Base-by-base conservation (phyloP, 2,888 invertebrate genomes). In the Himalopsyche anomala region DNA sequence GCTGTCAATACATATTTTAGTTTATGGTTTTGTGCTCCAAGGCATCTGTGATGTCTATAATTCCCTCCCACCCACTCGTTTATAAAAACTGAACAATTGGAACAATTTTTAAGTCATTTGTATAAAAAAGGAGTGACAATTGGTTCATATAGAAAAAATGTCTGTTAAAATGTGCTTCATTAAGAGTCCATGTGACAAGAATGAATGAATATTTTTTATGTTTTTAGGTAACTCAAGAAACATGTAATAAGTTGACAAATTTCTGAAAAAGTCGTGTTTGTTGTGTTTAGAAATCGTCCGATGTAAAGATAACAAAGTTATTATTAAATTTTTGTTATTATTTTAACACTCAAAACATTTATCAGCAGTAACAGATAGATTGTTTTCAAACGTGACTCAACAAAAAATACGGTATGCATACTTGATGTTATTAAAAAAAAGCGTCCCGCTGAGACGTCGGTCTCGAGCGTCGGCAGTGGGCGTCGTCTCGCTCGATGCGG, bases 371-470 rank as follows among this genome's bases (percentile, higher is more conserved):
- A 19, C 38, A 74, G 74, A 74, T 74, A 15, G 74, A 74, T 74
- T 74, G 74, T 74, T 74, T 74, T 74, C 74, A 74, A 74, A 74
- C 36, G 38, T 74, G 74, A 74, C 74, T 74, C 74, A 74, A 12
- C 15, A 28, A 28, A 36, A 38, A 74, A 38, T 74, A 74, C 74
- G 36, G 74, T 74, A 36, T 38, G 74, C 74, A 74, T 74, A 74
- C 74, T 74, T 74, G 12, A 36, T 36, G 38, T 28, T 36, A 36
- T 74, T 74, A 74, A 36, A 74, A 74, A n/a, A 36, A 74, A 28
- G 74, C 74, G 36, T 15, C 36, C 36, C 74, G 74, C 74, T 74
- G 74, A 74, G 38, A 74, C 74, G 74, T 74, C 74, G 74, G 74
- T 74, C 36, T 74, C 9, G 74, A 74, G 62, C 74, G 74, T 74